Evolutionary conservation across 2,113 vertebrate species (phyloP).

Genomic region (Salvelinus fontinalis): DNA sequence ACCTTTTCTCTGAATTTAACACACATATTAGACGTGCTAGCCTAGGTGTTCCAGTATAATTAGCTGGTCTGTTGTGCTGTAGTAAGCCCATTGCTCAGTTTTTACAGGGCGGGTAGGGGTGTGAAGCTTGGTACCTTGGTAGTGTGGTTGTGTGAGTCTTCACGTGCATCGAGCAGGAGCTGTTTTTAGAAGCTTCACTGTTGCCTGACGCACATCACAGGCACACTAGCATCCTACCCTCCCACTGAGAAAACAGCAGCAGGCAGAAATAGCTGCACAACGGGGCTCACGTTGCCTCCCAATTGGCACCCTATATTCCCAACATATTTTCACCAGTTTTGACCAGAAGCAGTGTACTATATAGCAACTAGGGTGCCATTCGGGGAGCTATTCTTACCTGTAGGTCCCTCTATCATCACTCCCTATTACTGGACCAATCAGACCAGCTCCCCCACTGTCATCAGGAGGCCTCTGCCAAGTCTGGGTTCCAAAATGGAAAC

Average conservation of each 20-base stretch:
- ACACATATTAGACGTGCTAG: background rate
- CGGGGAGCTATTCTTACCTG: slow-evolving; percentile 35
- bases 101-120: background rate
- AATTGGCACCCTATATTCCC: background rate
- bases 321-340: too few species aligned
- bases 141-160: background rate
- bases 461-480: slow-evolving; percentile 5
- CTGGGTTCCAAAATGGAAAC: background rate
- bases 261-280: slow-evolving; percentile 49
- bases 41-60: slow-evolving; percentile 1
- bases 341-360: too few species aligned
- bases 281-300: background rate
- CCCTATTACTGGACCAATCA: slow-evolving; percentile 19
- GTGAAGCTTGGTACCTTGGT: slow-evolving; percentile 17
- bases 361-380: too few species aligned
- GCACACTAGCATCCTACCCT: slow-evolving; percentile 11
- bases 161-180: slow-evolving; percentile 7
- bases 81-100: background rate
- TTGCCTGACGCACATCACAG: slow-evolving; percentile 50
- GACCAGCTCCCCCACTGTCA: slow-evolving; percentile 2
- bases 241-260: slow-evolving; percentile 28
- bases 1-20: background rate
- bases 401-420: slow-evolving; percentile 14
- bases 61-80: background rate
- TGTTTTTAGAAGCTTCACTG: slow-evolving; percentile 60